Percentiles rank a stretch among this genome's conserved stretches.
Conservation (phyloP, 2,888 invertebrate genomes). For the Caenorhabditis zanzibari region DNA sequence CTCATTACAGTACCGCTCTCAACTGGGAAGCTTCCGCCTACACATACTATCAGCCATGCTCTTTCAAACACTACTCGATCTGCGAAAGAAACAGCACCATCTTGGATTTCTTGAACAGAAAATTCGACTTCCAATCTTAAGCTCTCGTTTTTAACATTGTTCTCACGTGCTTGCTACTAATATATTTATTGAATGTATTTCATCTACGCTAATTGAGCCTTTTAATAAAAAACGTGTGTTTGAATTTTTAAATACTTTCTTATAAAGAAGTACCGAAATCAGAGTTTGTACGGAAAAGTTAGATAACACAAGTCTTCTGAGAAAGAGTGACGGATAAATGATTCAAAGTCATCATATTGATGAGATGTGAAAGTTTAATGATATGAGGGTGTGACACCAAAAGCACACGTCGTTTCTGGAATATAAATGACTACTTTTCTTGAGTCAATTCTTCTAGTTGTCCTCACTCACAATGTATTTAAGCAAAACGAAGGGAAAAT, state of each 20-base stretch:
- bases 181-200: neutral
- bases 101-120: slow-evolving; percentile 61
- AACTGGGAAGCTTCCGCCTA: slow-evolving; percentile 53
- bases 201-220: neutral
- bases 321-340: slow-evolving; percentile 9
- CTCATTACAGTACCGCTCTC: slow-evolving; percentile 65
- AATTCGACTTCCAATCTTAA: slow-evolving; percentile 58
- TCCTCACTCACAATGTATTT: neutral
- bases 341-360: slow-evolving; percentile 16
- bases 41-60: slow-evolving; percentile 70
- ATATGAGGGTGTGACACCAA: slow-evolving; percentile 26
- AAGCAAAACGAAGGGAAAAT: too few species aligned
- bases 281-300: neutral
- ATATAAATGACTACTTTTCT: neutral
- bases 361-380: slow-evolving; percentile 31
- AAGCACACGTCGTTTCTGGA: neutral
- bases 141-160: neutral
- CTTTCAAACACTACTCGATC: slow-evolving; percentile 59
- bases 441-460: neutral
- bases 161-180: neutral
- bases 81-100: slow-evolving; percentile 72
- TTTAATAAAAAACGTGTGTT: too few species aligned
- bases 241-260: too few species aligned
- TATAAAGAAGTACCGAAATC: too few species aligned
- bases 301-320: neutral